phyloP scores from a whole-genome alignment of 2,888 invertebrate species.

The Nymphalis c-album region DNA sequence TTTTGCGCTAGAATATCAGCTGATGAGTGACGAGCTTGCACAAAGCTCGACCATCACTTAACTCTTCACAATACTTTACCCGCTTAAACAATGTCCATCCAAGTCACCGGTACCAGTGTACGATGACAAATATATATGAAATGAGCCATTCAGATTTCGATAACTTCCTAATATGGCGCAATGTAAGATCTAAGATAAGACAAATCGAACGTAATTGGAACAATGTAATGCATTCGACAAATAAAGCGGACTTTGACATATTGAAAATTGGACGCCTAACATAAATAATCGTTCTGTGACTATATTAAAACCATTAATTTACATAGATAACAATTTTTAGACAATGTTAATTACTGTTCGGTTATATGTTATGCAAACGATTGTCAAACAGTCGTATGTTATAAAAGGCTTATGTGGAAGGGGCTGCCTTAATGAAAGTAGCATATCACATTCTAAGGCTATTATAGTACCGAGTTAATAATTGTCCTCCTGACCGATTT shows the following conservation, averaged over 20 bases:
- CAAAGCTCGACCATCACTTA: too few relatives aligned
- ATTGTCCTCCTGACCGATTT: too few relatives aligned
- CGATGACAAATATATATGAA: too few relatives aligned
- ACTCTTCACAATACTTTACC: too few relatives aligned
- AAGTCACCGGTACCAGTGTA: too few relatives aligned
- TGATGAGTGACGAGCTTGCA: too few relatives aligned
- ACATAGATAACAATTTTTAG: slow-evolving; percentile 1
- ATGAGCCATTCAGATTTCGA: background rate
- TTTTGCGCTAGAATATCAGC: too few relatives aligned
- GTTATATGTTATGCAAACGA: background rate
- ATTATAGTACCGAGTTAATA: too few relatives aligned
- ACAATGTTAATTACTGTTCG: background rate
- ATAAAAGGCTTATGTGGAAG: background rate
- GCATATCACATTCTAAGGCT: background rate
- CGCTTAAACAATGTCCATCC: too few relatives aligned
- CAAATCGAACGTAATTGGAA: slow-evolving; percentile 44
- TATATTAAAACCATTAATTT: background rate
- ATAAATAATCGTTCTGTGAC: slow-evolving; percentile 2
- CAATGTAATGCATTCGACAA: slow-evolving; percentile 44
- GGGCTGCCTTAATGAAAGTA: background rate
- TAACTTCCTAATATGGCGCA: slow-evolving; percentile 1
- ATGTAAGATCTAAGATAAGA: slow-evolving; percentile 40
- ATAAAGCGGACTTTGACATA: slow-evolving; percentile 50
- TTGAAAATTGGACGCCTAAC: slow-evolving; percentile 18
- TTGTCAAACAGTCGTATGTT: background rate